Base-by-base conservation (phyloP, 2,888 invertebrate genomes). In the Megamerina dolium region DNA sequence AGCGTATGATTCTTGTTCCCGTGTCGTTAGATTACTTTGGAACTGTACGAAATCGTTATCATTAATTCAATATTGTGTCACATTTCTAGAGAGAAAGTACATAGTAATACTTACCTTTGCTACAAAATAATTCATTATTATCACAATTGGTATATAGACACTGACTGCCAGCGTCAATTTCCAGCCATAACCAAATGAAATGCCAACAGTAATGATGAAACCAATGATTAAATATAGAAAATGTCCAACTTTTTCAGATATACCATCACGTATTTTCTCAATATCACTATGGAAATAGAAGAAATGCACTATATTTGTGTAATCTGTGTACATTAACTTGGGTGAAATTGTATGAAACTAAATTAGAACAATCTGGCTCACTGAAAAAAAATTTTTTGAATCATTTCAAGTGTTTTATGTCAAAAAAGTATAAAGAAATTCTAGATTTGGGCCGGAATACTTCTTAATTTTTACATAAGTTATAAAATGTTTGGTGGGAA, bases 111-210 rank as follows among this genome's bases (percentile, higher is more conserved):
- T 66, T 60, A 81, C 87, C 79, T 82, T 85, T 10, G 86, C 82
- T 32, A 91, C 84, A 19, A 86, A 68, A 16, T 81, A 83, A 16
- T 87, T 87, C 10, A 85, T 77, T 4, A 80, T 74, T 8, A 86
- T 84, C 18, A 90, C 78, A 34, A 90, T 67, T 0, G 92, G 92
- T 18, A 87, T 81, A 41, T 86, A 82, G 5, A 85, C 78, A 50
- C 91, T 72, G 38, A 90, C 83, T 33, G 90, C 85, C 21, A 89
- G 69, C 0, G 92, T 89, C 37, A 93, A 73, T 63, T 89, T 82
- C 91, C 91, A 92, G 35, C 91, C 90, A 62, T 86, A 85, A 1
- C 76, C 71, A 63, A 92, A 82, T 0, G 89, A 87, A 41, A 87
- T 80, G 78, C 77, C 62, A 78, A 75, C 62, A 77, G 77, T 70